Base-by-base conservation (phyloP, 35 echinoderm and acorn worm genomes). In the Amphiura filiformis region DNA sequence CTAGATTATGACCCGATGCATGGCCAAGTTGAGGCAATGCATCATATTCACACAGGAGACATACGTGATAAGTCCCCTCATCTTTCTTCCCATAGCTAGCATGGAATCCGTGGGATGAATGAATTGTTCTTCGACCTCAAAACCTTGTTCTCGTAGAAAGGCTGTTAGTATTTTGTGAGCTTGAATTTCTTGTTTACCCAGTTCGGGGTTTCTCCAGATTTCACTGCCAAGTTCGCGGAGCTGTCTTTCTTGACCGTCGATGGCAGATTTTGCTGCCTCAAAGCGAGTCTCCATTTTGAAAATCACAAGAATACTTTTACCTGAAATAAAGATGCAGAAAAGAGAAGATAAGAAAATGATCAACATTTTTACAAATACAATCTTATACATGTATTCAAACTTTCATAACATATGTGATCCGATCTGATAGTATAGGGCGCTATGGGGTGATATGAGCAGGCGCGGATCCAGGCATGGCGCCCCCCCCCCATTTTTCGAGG, bases 151-250 rank as follows among this genome's bases (percentile, higher is more conserved):
- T 28, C 79, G 84, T 18, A 94, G 56, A 79, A 90, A 94, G 18
- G 82, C 65, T 37, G 88, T 90, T 41, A 94, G 42, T 22, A 94
- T 39, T 42, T 42, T 80, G 38, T 94, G 88, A 31, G 93, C 93
- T 81, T 90, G 83, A 52, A 86, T 76, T 80, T 94, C 93, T 87
- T 94, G 52, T 0, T 80, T 56, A 35, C 93, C 93, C 26, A 94
- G 37, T 77, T 94, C 93, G 28, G 93, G 93, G 39, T 94, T 90
- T 14, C 83, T 76, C 93, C 88, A 94, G 37, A 94, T 94, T 87
- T 94, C 93, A n/a, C 83, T 76, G 37, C 89, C 89, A 0, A 91
- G 40, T 14, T 91, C 89, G 13, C 76, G 26, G 20, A 91, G 79
- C 42, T 77, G 38, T 22, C 28, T 85, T 31, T 57, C 82, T 35